phyloP scores from a whole-genome alignment of 2,888 invertebrate species.

The Rotaria magnacalcarata region DNA sequence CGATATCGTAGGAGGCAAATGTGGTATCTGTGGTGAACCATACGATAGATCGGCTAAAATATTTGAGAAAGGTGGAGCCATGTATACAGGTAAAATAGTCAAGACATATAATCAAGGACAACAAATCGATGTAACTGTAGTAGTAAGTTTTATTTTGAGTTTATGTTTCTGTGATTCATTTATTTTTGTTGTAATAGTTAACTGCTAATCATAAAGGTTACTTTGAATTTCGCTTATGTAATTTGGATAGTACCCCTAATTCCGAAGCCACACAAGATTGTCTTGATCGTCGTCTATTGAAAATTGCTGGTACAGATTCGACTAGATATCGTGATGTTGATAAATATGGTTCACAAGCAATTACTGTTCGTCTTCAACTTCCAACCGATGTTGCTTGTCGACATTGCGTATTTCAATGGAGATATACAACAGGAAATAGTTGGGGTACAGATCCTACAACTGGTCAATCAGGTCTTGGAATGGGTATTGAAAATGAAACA shows the following conservation, averaged over 20 bases:
- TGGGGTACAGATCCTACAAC: slow-evolving; percentile 35
- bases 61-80: slow-evolving; percentile 43
- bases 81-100: slow-evolving; percentile 37
- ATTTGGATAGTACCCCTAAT: slow-evolving; percentile 37
- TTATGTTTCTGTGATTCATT: neutral
- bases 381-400: slow-evolving; percentile 36
- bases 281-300: slow-evolving; percentile 34
- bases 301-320: slow-evolving; percentile 18
- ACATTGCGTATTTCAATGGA: slow-evolving; percentile 46
- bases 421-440: slow-evolving; percentile 42
- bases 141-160: neutral
- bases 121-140: slow-evolving; percentile 35
- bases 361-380: slow-evolving; percentile 8
- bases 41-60: slow-evolving; percentile 39
- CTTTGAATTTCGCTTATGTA: slow-evolving; percentile 42
- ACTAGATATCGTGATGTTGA: slow-evolving; percentile 13
- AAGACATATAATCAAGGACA: slow-evolving; percentile 20
- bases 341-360: neutral
- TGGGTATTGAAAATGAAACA: slow-evolving; percentile 20
- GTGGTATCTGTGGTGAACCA: slow-evolving; percentile 46
- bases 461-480: neutral
- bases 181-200: neutral
- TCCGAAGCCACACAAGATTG: slow-evolving; percentile 39
- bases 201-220: slow-evolving; percentile 42
- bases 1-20: slow-evolving; percentile 34